Evolutionary conservation across 2,113 vertebrate genomes (phyloP).

Genomic region (Illadopsis cleaveri): DNA sequence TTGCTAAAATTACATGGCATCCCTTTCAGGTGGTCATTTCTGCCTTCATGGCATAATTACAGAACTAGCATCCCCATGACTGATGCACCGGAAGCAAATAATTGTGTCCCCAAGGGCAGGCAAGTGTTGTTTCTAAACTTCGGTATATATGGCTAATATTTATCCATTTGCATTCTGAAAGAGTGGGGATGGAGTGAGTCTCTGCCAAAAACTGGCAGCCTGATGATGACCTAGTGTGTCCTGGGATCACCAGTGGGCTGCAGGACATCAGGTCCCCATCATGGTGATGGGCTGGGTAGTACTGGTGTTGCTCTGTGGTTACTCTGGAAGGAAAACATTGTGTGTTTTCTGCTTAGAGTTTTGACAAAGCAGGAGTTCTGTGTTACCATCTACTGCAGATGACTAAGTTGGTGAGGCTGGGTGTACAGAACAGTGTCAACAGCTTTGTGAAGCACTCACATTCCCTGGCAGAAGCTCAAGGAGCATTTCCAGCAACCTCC

Average conservation of each 20-base stretch:
- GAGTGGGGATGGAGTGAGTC: background rate
- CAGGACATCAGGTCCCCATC: background rate
- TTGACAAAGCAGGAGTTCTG: background rate
- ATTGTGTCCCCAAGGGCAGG: background rate
- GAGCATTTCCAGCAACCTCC: slow-evolving; percentile 24
- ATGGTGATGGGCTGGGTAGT: background rate
- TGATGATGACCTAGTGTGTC: background rate
- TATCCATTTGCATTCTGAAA: background rate
- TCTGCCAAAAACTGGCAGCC: background rate
- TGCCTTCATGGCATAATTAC: background rate
- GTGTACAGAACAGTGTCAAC: background rate
- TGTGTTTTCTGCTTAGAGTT: background rate
- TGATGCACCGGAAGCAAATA: background rate
- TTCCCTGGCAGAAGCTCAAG: slow-evolving; percentile 36
- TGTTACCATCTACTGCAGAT: background rate
- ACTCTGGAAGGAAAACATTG: background rate
- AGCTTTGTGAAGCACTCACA: background rate
- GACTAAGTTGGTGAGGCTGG: background rate
- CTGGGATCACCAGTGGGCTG: background rate
- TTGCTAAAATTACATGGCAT: background rate
- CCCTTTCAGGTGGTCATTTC: background rate
- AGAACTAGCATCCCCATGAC: background rate
- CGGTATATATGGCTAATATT: accelerated
- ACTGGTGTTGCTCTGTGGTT: background rate
- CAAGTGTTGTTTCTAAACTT: background rate